Base-by-base conservation (phyloP, 2,113 vertebrate species). In the Nettapus auritus region DNA sequence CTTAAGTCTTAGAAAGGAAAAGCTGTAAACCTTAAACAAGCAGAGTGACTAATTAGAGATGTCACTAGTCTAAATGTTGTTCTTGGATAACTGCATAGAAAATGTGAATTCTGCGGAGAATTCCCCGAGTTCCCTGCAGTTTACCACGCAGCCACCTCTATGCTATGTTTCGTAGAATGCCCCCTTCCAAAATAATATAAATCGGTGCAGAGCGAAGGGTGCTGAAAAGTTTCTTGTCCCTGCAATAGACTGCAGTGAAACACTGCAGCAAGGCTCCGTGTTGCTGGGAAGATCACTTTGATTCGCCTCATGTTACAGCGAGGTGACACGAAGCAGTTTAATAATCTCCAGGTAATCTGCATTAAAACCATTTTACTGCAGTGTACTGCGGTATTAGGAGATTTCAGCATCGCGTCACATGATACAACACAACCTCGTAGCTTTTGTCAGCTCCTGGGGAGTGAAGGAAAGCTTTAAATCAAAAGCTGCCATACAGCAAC, bases 341-440 rank as follows among this genome's bases (percentile, higher is more conserved):
- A n/a, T 50, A 70, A 94, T 42, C 82, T 80, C 77, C 86, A 85
- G 74, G 85, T 90, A 94, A 92, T 36, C 68, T 78, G 88, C 93
- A 82, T 89, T 81, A 90, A 92, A 77, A 42, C 33, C 71, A 26
- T 89, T 70, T 90, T 84, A 96, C 97, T 97, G 97, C 97, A 97
- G 97, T 71, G 89, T 91, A 90, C 94, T 97, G 97, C 94, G 28
- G 96, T 96, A 88, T 70, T 69, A 81, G 90, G 82, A 89, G 83
- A 87, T 86, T 89, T 63, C 86, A 89, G 16, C 75, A 64, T 81
- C 8, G 42, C 81, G 60, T 78, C 93, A 93, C 18, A 75, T 75
- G 94, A 92, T 62, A 62, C 90, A 44, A 82, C 70, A 53, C 64
- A 85, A 56, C 87, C 80, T 70, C n/a, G 23, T 2, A 68, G 87